Conservation (phyloP, 2,113 vertebrate species). For the Perca schrenkii region DNA sequence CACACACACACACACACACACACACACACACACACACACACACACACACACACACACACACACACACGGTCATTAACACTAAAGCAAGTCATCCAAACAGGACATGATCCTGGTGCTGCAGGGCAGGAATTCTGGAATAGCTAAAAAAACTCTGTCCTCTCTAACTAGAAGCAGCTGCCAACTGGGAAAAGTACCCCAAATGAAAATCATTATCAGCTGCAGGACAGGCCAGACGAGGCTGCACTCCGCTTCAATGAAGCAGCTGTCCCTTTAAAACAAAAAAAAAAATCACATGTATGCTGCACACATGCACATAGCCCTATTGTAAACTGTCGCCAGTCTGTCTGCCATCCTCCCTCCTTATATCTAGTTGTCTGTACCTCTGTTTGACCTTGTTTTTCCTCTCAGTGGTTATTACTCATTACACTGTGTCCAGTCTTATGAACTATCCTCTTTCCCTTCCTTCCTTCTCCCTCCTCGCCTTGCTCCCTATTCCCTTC, state of each 20-base stretch:
- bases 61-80: conserved; percentile 66
- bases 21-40: conserved; percentile 35
- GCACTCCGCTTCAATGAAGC: conserved; percentile 49
- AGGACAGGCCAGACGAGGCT: conserved; percentile 69
- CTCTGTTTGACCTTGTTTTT: conserved; percentile 60
- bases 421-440: conserved; percentile 31
- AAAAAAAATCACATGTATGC: conserved; percentile 54
- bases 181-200: conserved; percentile 70
- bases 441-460: not conserved
- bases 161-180: conserved; percentile 82
- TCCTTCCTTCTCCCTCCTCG: not conserved
- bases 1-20: conserved; percentile 41
- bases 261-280: conserved; percentile 64
- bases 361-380: conserved; percentile 21
- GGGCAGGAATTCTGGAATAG: conserved; percentile 75
- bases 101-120: conserved; percentile 72
- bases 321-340: conserved; percentile 65
- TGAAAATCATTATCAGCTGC: conserved; percentile 83
- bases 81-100: conserved; percentile 75
- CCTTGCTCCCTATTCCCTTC: conserved; percentile 17
- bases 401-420: conserved; percentile 19
- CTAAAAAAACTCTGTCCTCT: conserved; percentile 54
- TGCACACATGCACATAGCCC: conserved; percentile 20
- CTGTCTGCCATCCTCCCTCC: conserved; percentile 56
- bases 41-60: conserved; percentile 41